phyloP scores from a whole-genome alignment of 2,888 invertebrate genomes.

The Smittia aterrima region DNA sequence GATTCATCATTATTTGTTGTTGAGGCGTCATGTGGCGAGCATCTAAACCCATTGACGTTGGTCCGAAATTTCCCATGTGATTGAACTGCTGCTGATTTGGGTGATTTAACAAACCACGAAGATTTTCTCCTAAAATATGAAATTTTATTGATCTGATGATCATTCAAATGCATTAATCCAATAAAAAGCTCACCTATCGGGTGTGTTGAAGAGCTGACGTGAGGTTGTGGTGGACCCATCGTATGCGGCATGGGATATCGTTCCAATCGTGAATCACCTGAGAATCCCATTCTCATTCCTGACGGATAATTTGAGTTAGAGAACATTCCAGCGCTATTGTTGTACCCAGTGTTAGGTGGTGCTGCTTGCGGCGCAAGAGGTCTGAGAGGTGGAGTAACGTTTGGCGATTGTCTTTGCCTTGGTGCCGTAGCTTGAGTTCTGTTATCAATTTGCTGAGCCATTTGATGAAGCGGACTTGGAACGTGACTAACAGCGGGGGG shows the following conservation, averaged over 20 bases:
- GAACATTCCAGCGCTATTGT: slow-evolving; percentile 20
- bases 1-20: slow-evolving; percentile 32
- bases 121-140: slow-evolving; percentile 23
- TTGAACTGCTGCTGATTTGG: slow-evolving; percentile 48
- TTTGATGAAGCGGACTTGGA: slow-evolving; percentile 42
- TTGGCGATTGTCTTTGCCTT: slow-evolving; percentile 38
- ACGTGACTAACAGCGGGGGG: slow-evolving; percentile 44
- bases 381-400: slow-evolving; percentile 33
- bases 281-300: slow-evolving; percentile 51
- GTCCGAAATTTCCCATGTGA: slow-evolving; percentile 21
- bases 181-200: no score
- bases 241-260: slow-evolving; percentile 47
- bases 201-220: slow-evolving; percentile 65
- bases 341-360: slow-evolving; percentile 33
- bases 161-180: neutral
- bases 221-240: slow-evolving; percentile 55
- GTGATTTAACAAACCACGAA: slow-evolving; percentile 53
- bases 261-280: slow-evolving; percentile 47
- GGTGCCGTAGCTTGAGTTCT: slow-evolving; percentile 43
- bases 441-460: slow-evolving; percentile 48
- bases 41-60: slow-evolving; percentile 11
- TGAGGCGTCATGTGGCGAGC: slow-evolving; percentile 6
- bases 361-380: neutral
- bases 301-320: slow-evolving; percentile 48
- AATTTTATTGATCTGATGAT: neutral